phyloP scores from a whole-genome alignment of 92 coral and sea anemone species.

The Pocillopora grandis region DNA sequence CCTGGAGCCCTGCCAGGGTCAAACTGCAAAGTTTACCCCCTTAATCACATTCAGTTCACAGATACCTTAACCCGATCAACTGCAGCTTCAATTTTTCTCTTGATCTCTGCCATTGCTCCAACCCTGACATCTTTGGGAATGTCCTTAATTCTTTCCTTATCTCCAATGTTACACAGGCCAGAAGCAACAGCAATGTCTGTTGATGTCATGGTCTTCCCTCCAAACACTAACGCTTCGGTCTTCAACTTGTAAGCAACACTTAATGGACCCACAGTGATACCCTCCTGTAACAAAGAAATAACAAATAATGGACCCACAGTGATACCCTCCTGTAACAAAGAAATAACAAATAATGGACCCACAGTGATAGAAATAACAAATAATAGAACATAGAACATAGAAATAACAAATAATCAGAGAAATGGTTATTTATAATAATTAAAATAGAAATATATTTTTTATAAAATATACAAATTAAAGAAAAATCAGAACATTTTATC shows the following conservation, averaged over 20 bases:
- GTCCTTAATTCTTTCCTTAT: constrained; percentile 54
- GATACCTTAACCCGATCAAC: constrained; percentile 93
- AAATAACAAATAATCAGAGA: not conserved
- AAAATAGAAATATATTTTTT: too few species aligned
- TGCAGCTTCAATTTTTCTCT: constrained; percentile 68
- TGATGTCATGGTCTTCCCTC: constrained; percentile 78
- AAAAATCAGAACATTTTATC: too few species aligned
- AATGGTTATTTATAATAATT: not conserved
- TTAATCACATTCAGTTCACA: too few species aligned
- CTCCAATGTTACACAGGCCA: constrained; percentile 71
- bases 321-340: constrained; percentile 22
- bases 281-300: constrained; percentile 5
- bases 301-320: constrained; percentile 74
- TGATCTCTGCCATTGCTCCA: constrained; percentile 53
- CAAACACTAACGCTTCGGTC: constrained; percentile 78
- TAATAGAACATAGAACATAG: too few species aligned
- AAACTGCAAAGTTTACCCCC: too few species aligned
- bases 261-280: constrained; percentile 78
- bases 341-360: constrained; percentile 58
- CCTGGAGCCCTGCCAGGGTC: too few species aligned
- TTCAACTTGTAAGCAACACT: constrained; percentile 87
- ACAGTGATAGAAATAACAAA: constrained; percentile 35
- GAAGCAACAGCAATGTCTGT: constrained; percentile 92
- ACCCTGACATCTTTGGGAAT: constrained; percentile 44
- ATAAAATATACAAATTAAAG: too few species aligned